A percentile compares a stretch with the other conserved stretches of the same genome.
These are phyloP conservation scores for Hydrolagus affinis DNA, from an alignment of 2,113 vertebrate species.

Conservation along the genomic window DNA sequence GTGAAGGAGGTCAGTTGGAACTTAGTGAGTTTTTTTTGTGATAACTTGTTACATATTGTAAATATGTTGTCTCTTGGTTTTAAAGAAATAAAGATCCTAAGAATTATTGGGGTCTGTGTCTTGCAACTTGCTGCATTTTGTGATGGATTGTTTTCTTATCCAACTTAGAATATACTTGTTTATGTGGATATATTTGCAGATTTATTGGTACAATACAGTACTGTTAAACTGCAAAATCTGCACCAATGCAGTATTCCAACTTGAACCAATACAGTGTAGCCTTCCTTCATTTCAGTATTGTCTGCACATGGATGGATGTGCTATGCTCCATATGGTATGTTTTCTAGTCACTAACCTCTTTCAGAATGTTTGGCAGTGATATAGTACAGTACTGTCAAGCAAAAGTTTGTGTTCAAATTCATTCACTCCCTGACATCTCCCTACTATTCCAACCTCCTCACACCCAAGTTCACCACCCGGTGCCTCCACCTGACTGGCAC, in stretches of 20 bases:
- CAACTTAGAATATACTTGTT: slow-evolving; percentile 34
- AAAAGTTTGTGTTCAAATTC: too few species aligned
- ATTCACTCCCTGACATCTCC: too few species aligned
- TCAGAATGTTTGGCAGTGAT: too few species aligned
- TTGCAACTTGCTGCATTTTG: not conserved
- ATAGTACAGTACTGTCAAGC: too few species aligned
- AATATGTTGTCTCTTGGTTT: slow-evolving; percentile 38
- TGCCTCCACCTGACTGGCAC: too few species aligned
- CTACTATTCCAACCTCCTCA: too few species aligned
- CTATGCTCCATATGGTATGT: too few species aligned
- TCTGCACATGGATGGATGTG: too few species aligned
- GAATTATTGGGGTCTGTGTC: slow-evolving; percentile 16
- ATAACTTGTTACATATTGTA: slow-evolving; percentile 49
- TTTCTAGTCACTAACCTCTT: too few species aligned
- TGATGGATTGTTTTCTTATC: not conserved
- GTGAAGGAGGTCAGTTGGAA: slow-evolving; percentile 38
- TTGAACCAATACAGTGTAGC: slow-evolving; percentile 38
- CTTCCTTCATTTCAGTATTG: slow-evolving; percentile 34
- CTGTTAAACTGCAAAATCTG: slow-evolving; percentile 42
- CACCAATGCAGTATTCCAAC: slow-evolving; percentile 46
- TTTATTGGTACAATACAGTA: slow-evolving; percentile 41
- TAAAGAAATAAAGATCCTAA: slow-evolving; percentile 5
- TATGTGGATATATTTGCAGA: slow-evolving; percentile 37
- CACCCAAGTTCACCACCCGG: too few species aligned
- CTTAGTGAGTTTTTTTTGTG: slow-evolving; percentile 45